phyloP scores from a whole-genome alignment of 2,888 invertebrate species.

The Cerceris ruficornis region DNA sequence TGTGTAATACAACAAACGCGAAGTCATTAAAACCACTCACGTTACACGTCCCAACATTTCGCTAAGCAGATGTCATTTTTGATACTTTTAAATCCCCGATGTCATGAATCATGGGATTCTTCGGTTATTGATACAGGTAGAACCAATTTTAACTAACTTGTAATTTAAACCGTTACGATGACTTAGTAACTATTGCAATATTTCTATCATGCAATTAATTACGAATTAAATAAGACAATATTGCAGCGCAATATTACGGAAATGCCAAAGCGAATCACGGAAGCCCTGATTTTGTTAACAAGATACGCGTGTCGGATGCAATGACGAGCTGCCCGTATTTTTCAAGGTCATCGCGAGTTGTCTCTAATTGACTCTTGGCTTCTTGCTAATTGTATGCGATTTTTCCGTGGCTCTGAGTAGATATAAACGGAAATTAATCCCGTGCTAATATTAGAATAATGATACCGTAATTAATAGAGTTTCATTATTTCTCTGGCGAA shows the following conservation, averaged over 20 bases:
- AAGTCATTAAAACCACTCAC: too few species aligned
- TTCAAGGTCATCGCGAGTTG: constrained; percentile 40
- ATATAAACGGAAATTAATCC: constrained; percentile 5
- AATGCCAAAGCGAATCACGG: constrained; percentile 25
- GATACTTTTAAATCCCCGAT: too few species aligned
- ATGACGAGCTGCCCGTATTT: constrained; percentile 20
- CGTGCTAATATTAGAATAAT: not conserved
- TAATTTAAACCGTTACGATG: not conserved
- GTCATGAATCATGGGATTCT: too few species aligned
- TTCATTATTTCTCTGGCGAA: not conserved
- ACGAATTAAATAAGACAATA: not conserved
- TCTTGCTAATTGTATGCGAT: constrained; percentile 44
- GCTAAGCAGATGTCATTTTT: too few species aligned
- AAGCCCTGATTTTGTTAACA: constrained; percentile 23
- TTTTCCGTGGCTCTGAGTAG: constrained; percentile 11
- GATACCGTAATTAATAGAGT: not conserved
- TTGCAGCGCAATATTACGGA: constrained; percentile 15
- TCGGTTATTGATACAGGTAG: too few species aligned
- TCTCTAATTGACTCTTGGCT: constrained; percentile 58
- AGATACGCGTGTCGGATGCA: constrained; percentile 38
- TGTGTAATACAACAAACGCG: too few species aligned
- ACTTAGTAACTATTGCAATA: too few species aligned
- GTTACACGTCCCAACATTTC: too few species aligned
- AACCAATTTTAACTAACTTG: too few species aligned
- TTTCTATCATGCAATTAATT: not conserved